Percentiles rank a stretch among this genome's conserved stretches.
Evolutionary conservation across 2,888 invertebrate species (phyloP).

Genomic region (Cosmopolites sordidus): DNA sequence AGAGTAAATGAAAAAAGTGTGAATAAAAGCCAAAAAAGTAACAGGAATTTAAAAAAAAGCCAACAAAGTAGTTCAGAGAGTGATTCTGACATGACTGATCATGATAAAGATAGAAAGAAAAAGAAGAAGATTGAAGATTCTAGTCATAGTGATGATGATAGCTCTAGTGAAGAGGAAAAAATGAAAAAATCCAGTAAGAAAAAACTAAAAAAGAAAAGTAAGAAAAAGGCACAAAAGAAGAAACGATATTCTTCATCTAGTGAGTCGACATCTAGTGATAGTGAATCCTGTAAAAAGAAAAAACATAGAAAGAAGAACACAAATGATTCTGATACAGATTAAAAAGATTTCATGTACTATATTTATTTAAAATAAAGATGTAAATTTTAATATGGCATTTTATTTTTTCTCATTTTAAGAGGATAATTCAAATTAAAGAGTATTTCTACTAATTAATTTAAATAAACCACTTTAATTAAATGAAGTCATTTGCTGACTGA

Average conservation of each 20-base stretch:
- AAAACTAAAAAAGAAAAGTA: conserved; percentile 14
- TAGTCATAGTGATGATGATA: conserved; percentile 23
- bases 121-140: conserved; percentile 11
- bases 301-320: conserved; percentile 10
- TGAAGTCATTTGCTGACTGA: no score
- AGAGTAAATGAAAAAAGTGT: not conserved
- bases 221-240: conserved; percentile 24
- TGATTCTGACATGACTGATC: conserved; percentile 10
- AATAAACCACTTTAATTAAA: no score
- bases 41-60: not conserved
- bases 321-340: conserved; percentile 2
- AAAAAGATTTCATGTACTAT: not conserved
- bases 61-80: no score
- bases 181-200: conserved; percentile 18
- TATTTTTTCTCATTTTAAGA: no score
- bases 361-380: no score
- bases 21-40: not conserved
- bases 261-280: conserved; percentile 7
- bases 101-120: conserved; percentile 15
- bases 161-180: conserved; percentile 34
- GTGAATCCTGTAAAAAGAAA: conserved; percentile 7
- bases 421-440: no score
- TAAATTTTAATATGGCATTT: no score
- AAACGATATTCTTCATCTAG: conserved; percentile 28
- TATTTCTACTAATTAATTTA: no score